phyloP scores from a whole-genome alignment of 1,140 invertebrate species.

The Cyclina sinensis region DNA sequence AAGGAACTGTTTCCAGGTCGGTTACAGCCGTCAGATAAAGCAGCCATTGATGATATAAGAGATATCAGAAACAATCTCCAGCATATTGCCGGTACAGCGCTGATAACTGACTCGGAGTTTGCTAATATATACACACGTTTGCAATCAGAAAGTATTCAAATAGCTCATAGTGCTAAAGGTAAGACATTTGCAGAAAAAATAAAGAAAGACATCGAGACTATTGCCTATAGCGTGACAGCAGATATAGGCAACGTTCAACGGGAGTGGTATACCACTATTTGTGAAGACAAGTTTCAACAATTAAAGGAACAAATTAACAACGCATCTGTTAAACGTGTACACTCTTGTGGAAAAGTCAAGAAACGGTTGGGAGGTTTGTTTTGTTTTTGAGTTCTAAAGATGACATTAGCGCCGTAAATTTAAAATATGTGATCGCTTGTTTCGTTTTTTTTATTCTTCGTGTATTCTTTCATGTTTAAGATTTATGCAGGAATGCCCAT shows the following conservation, averaged over 20 bases:
- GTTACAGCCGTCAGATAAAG: not conserved
- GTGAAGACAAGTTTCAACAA: not conserved
- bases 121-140: not conserved
- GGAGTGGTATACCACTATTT: not conserved
- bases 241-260: not conserved
- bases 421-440: not conserved
- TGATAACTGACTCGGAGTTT: not conserved
- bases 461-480: no score
- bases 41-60: not conserved
- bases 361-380: not conserved
- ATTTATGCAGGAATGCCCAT: no score
- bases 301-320: not conserved
- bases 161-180: not conserved
- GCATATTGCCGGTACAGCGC: not conserved
- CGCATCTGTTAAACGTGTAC: not conserved
- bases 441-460: not conserved
- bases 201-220: not conserved
- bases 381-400: not conserved
- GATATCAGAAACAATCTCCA: not conserved
- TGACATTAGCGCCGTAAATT: no score
- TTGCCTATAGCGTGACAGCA: not conserved
- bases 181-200: not conserved
- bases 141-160: not conserved
- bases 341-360: not conserved
- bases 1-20: not conserved